phyloP scores from a whole-genome alignment of 2,113 vertebrate species.

The Megaceryle torquata region DNA sequence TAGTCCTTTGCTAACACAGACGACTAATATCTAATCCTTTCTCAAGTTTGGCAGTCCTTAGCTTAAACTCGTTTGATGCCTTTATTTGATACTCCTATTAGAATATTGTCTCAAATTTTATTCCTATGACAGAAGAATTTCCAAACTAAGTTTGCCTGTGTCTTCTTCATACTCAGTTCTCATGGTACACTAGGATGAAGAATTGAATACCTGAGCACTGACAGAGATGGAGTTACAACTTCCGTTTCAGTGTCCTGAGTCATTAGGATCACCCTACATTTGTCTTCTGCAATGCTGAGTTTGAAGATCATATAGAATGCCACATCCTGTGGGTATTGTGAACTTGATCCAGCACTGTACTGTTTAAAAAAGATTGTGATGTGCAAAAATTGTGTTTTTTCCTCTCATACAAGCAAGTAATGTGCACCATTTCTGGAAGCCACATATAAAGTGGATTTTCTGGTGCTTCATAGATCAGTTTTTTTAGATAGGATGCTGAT shows the following conservation, averaged over 20 bases:
- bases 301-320: background rate
- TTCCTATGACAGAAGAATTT: background rate
- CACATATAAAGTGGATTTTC: background rate
- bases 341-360: background rate
- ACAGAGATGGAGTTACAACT: background rate
- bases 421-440: background rate
- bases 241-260: background rate
- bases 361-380: background rate
- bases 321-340: background rate
- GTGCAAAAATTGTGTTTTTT: background rate
- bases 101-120: background rate
- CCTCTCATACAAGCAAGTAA: background rate
- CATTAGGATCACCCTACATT: background rate
- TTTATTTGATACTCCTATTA: background rate
- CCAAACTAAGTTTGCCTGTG: background rate
- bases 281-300: background rate
- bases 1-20: background rate
- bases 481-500: background rate
- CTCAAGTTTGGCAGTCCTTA: background rate
- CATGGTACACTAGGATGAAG: background rate
- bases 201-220: background rate
- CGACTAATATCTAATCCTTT: background rate
- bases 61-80: background rate
- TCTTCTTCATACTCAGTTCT: background rate
- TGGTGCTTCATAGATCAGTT: background rate